Evolutionary conservation across 92 coral and sea anemone genomes (phyloP).

Genomic region (Porites evermanni): DNA sequence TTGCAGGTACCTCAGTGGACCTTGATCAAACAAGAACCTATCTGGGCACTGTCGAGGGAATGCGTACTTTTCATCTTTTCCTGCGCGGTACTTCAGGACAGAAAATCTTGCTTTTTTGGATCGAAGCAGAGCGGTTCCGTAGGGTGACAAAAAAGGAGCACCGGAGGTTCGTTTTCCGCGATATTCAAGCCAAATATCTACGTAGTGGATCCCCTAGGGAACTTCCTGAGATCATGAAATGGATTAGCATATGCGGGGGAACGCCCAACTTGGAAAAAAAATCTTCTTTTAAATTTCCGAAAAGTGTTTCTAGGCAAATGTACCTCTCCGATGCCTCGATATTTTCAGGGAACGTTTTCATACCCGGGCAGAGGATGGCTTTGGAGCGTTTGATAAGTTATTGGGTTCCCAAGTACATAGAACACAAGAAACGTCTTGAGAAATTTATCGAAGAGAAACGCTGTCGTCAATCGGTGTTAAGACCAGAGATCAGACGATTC

Average conservation of each 20-base stretch:
- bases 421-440: conserved; percentile 50
- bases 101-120: conserved; percentile 76
- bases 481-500: not conserved
- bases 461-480: not conserved
- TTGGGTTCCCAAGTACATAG: conserved; percentile 88
- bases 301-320: conserved; percentile 42
- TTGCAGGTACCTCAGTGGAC: conserved; percentile 21
- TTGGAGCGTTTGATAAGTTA: conserved; percentile 74
- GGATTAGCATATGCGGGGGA: conserved; percentile 79
- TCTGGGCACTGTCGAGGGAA: conserved; percentile 71
- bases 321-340: conserved; percentile 68
- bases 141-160: conserved; percentile 74
- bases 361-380: conserved; percentile 70
- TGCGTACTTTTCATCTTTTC: conserved; percentile 81
- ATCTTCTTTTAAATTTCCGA: conserved; percentile 24
- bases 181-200: conserved; percentile 88
- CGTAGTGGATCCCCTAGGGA: conserved; percentile 84
- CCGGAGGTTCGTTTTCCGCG: conserved; percentile 86
- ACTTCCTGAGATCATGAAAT: conserved; percentile 87
- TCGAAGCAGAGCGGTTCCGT: conserved; percentile 90
- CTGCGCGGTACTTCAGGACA: conserved; percentile 64
- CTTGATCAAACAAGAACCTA: conserved; percentile 29
- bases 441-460: conserved; percentile 33
- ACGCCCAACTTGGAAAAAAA: not conserved
- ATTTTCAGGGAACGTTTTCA: conserved; percentile 79